Percentiles rank a stretch among this genome's conserved stretches.
Evolutionary conservation across 2,888 invertebrate species (phyloP).

Genomic region (Patella depressa): DNA sequence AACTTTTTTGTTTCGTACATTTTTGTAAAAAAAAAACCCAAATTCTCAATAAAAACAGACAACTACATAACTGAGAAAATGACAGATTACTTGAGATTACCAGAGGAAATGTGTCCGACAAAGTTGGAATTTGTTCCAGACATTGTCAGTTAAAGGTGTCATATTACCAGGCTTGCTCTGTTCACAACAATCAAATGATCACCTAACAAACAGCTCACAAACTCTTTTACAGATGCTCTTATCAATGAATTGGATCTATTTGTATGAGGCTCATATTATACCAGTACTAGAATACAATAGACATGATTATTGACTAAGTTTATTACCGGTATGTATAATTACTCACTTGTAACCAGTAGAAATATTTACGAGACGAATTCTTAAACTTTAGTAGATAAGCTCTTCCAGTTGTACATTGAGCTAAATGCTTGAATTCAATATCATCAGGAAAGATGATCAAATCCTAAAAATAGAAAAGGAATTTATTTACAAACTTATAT

Average conservation of each 20-base stretch:
- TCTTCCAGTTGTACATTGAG: constrained; percentile 95
- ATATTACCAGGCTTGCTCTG: neutral
- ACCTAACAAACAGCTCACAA: too few species aligned
- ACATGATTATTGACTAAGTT: neutral
- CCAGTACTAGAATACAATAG: neutral
- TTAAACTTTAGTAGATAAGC: constrained; percentile 97
- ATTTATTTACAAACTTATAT: neutral
- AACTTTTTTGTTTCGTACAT: too few species aligned
- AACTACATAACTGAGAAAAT: neutral
- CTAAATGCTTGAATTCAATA: constrained; percentile 94
- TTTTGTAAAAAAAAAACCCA: too few species aligned
- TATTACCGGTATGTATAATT: neutral
- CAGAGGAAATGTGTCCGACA: neutral
- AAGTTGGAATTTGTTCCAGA: neutral
- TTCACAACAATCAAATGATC: too few species aligned
- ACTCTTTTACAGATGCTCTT: too few species aligned
- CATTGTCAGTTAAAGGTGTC: neutral
- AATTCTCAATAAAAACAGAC: neutral
- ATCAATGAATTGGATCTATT: neutral
- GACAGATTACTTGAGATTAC: constrained; percentile 2
- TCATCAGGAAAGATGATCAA: constrained; percentile 98
- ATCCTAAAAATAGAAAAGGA: constrained; percentile 77
- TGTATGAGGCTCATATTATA: neutral
- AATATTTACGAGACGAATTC: constrained; percentile 90
- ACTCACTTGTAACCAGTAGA: constrained; percentile 96